A percentile compares a stretch with the other conserved stretches of the same genome.
Evolutionary conservation across 1,140 invertebrate species (phyloP).

Genomic region (Elysia chlorotica): DNA sequence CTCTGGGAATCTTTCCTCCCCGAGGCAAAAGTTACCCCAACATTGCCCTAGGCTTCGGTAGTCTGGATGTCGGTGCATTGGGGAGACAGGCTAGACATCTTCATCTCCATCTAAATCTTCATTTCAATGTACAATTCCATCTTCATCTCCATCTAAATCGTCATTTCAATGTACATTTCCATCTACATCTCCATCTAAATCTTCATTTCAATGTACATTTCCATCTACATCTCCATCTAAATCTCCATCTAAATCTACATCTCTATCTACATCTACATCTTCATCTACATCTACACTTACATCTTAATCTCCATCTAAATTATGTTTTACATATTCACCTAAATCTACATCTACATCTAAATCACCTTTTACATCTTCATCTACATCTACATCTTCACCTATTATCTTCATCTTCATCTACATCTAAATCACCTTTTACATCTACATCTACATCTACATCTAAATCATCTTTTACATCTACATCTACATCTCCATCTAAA

Average conservation of each 20-base stretch:
- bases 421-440: too few species aligned
- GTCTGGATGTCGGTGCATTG: too few species aligned
- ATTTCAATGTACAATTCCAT: background rate
- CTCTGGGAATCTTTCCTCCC: too few species aligned
- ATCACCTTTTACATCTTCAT: background rate
- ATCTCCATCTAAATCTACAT: background rate
- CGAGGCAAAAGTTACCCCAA: too few species aligned
- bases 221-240: background rate
- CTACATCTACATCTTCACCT: background rate
- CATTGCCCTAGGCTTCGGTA: too few species aligned
- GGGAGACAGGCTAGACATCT: too few species aligned
- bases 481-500: background rate
- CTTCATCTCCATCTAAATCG: background rate
- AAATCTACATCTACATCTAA: background rate
- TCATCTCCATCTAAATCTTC: background rate
- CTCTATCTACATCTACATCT: conserved; percentile 9
- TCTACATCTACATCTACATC: background rate
- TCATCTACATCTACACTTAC: background rate
- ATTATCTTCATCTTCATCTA: too few species aligned
- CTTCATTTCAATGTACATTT: background rate
- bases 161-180: background rate
- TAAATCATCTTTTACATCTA: background rate
- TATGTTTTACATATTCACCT: background rate
- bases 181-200: background rate
- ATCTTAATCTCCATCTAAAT: background rate